Conservation (phyloP, 2,113 vertebrate species). For the Monopterus albus region DNA sequence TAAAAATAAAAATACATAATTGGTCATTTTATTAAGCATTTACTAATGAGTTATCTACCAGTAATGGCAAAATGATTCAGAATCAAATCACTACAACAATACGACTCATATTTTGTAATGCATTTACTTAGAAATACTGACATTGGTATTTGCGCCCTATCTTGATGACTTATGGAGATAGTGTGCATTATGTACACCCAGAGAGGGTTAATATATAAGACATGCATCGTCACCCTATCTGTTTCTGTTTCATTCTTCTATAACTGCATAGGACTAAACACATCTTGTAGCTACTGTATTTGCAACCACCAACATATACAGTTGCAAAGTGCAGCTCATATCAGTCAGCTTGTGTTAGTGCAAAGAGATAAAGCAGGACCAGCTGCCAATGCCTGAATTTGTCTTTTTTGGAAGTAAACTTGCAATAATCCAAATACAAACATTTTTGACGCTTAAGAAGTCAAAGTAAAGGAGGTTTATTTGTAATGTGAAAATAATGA, state of each 20-base stretch:
- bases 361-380: background rate
- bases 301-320: background rate
- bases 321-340: background rate
- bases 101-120: no score
- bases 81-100: no score
- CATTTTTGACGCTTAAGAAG: slow-evolving; percentile 2
- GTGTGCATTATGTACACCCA: background rate
- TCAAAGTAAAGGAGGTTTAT: background rate
- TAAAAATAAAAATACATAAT: no score
- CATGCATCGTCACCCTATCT: background rate
- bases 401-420: slow-evolving; percentile 41
- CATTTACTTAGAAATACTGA: no score
- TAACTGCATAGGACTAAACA: background rate
- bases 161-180: background rate
- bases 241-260: background rate
- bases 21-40: background rate
- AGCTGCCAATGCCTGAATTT: slow-evolving; percentile 39
- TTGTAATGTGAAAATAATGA: slow-evolving; percentile 7
- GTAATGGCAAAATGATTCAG: no score
- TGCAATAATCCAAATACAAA: no score
- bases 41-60: background rate
- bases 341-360: slow-evolving; percentile 7
- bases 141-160: background rate
- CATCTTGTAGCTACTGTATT: background rate
- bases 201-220: background rate